Conservation (phyloP, 92 coral and sea anemone species). For the Zoanthus solanderi region DNA sequence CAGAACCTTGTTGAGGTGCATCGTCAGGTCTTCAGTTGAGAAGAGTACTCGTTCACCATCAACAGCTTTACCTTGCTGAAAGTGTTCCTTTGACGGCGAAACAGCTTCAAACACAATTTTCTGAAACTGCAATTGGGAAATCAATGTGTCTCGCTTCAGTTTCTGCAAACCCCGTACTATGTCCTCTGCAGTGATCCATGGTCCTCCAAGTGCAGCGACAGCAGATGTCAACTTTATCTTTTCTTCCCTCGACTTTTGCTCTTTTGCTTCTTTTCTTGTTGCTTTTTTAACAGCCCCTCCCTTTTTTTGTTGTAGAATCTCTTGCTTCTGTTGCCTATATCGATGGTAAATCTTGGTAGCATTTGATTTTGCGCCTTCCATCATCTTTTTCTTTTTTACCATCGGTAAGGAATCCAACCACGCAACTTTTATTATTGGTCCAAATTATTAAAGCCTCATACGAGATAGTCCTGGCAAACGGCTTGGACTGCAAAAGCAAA, state of each 20-base stretch:
- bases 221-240: constrained; percentile 25
- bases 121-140: constrained; percentile 29
- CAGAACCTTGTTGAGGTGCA: constrained; percentile 17
- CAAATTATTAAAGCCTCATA: constrained; percentile 45
- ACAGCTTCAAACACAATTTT: constrained; percentile 7
- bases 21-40: constrained; percentile 39
- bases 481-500: constrained; percentile 45
- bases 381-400: constrained; percentile 36
- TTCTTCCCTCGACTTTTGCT: background rate
- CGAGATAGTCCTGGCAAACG: constrained; percentile 48
- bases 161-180: background rate
- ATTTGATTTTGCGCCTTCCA: constrained; percentile 33
- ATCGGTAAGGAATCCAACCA: constrained; percentile 21
- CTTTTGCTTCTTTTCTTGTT: constrained; percentile 20
- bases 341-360: constrained; percentile 20
- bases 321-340: constrained; percentile 42
- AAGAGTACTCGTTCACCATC: constrained; percentile 22
- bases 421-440: constrained; percentile 44
- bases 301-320: constrained; percentile 49
- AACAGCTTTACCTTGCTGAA: constrained; percentile 46
- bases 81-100: constrained; percentile 45
- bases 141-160: constrained; percentile 46
- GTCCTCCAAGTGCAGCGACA: constrained; percentile 53
- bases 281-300: constrained; percentile 44
- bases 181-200: constrained; percentile 18